phyloP scores from a whole-genome alignment of 2,113 vertebrate genomes.

The Cyrtonyx montezumae region DNA sequence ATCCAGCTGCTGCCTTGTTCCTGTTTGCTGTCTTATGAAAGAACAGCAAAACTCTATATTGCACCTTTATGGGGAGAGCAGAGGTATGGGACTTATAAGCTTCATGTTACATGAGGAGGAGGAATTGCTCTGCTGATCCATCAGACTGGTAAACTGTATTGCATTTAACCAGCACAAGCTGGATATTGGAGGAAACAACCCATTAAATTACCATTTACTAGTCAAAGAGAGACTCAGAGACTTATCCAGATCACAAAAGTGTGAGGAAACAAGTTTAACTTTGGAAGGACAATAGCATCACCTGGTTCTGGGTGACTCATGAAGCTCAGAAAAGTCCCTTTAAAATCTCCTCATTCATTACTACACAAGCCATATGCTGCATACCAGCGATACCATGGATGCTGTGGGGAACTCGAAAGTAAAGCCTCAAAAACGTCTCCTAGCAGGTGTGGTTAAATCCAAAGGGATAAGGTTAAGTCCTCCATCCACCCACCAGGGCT shows the following conservation, averaged over 20 bases:
- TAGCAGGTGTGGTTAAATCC: not conserved
- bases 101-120: not conserved
- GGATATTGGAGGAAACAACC: not conserved
- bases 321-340: not conserved
- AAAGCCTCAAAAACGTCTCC: fast-evolving
- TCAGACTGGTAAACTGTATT: not conserved
- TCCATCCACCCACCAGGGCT: not conserved
- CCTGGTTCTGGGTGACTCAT: not conserved
- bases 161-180: not conserved
- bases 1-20: not conserved
- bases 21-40: not conserved
- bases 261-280: not conserved
- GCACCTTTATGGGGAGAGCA: not conserved
- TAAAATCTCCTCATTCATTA: not conserved
- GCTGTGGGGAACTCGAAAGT: not conserved
- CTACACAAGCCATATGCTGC: fast-evolving
- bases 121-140: not conserved
- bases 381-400: fast-evolving
- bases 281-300: fast-evolving
- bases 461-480: not conserved
- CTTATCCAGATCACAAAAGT: not conserved
- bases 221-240: not conserved
- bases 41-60: not conserved
- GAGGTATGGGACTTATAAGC: not conserved
- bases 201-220: constrained; percentile 13